Conservation (phyloP, 2,113 vertebrate species). For the Heliornis fulica region DNA sequence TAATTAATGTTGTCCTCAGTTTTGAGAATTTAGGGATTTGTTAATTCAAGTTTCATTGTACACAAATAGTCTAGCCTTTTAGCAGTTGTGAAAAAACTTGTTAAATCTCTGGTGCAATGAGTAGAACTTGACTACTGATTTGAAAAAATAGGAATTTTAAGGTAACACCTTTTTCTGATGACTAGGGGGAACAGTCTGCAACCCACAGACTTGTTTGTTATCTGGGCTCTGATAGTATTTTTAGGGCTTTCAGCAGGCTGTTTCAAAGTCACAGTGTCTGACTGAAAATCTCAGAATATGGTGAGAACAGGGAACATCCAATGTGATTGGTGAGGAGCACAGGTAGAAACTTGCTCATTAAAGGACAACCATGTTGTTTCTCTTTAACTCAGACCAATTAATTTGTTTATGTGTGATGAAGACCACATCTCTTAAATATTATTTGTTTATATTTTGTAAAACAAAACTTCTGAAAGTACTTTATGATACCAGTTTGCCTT, state of each 20-base stretch:
- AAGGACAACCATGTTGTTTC: neutral
- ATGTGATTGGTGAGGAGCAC: neutral
- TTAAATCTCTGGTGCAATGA: neutral
- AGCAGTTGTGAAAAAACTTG: neutral
- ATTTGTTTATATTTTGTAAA: neutral
- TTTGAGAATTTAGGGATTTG: neutral
- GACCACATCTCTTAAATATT: neutral
- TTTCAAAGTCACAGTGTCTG: neutral
- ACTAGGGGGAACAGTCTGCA: neutral
- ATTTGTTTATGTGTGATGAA: neutral
- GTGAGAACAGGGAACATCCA: neutral
- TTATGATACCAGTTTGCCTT: neutral
- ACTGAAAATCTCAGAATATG: neutral
- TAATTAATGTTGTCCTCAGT: neutral
- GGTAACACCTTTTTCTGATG: neutral
- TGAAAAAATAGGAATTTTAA: neutral
- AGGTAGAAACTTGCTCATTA: neutral
- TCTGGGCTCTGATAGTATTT: neutral
- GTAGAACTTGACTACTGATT: neutral
- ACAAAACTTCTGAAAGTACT: neutral
- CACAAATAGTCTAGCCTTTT: neutral
- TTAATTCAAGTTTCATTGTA: neutral
- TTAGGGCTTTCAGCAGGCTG: accelerated
- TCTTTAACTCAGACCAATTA: neutral
- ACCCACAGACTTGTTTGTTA: neutral